These are phyloP conservation scores for Pogonomyrmex barbatus DNA, from an alignment of 1,140 invertebrate genomes.

Conservation along the genomic window DNA sequence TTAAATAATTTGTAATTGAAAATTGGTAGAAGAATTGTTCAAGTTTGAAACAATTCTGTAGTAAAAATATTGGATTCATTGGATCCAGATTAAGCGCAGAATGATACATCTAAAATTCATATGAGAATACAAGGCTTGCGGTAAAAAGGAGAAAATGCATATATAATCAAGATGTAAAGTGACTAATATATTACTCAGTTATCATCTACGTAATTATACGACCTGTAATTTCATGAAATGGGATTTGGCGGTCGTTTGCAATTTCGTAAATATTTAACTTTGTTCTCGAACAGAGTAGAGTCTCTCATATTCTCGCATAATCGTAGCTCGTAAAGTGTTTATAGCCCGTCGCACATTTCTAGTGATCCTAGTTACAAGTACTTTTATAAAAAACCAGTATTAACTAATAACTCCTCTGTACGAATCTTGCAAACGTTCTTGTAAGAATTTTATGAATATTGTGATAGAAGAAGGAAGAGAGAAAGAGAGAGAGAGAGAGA, in stretches of 20 bases:
- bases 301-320: conserved; percentile 23
- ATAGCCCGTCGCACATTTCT: neutral
- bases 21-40: neutral
- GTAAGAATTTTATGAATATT: conserved; percentile 29
- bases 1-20: neutral
- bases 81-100: neutral
- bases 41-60: neutral
- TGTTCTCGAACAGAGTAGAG: neutral
- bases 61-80: neutral
- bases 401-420: conserved; percentile 45
- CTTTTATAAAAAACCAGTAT: conserved; percentile 15
- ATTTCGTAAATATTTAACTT: conserved; percentile 24
- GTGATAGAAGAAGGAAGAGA: neutral
- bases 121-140: neutral
- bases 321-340: conserved; percentile 34
- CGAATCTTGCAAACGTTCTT: conserved; percentile 11
- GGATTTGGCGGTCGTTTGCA: neutral
- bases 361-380: neutral
- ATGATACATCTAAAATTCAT: neutral
- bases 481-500: too few species aligned
- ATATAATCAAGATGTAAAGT: neutral
- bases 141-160: neutral
- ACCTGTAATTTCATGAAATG: neutral
- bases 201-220: neutral
- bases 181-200: conserved; percentile 2